Evolutionary conservation across 1,140 invertebrate genomes (phyloP).

Genomic region (Orius laevigatus): DNA sequence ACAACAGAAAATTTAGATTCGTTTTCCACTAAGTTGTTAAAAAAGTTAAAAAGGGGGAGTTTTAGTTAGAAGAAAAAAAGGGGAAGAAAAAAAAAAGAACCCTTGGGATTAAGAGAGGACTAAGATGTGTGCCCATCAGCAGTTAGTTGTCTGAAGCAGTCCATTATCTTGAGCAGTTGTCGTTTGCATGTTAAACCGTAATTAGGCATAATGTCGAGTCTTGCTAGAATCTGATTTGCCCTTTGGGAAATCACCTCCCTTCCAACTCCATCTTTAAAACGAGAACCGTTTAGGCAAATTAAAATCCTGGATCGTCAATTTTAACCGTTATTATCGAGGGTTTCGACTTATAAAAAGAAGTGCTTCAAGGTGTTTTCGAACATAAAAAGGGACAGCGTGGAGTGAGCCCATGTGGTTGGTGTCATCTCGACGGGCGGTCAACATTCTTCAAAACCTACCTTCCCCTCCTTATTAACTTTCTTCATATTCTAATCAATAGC

Average conservation of each 20-base stretch:
- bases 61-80: neutral
- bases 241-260: slow-evolving; percentile 1
- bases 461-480: no score
- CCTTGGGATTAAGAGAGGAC: neutral
- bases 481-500: no score
- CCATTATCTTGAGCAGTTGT: slow-evolving; percentile 9
- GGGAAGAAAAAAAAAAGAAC: neutral
- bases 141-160: slow-evolving; percentile 1
- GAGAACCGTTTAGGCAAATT: no score
- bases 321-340: no score
- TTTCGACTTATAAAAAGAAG: no score
- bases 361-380: no score
- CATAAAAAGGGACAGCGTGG: no score
- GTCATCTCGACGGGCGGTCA: no score
- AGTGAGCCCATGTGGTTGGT: no score
- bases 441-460: no score
- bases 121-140: slow-evolving; percentile 5
- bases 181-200: slow-evolving; percentile 10
- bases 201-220: slow-evolving; percentile 1
- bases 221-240: slow-evolving; percentile 5
- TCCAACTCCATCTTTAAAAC: neutral
- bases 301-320: no score
- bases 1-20: neutral
- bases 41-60: neutral
- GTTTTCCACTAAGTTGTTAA: neutral